Conservation (phyloP, 2,113 vertebrate genomes). For the Danionella cerebrum region DNA sequence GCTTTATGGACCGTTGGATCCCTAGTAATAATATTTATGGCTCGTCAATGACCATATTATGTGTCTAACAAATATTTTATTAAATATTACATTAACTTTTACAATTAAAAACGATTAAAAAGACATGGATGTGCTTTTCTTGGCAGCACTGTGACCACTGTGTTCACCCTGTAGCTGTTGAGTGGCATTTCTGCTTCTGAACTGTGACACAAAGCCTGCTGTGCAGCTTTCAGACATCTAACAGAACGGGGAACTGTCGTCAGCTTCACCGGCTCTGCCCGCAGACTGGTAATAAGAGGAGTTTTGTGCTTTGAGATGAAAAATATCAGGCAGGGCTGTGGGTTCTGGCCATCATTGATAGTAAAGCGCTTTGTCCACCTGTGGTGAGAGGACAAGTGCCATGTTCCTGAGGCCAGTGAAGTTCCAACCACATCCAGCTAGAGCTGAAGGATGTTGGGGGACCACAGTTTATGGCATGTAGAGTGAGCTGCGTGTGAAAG, state of each 20-base stretch:
- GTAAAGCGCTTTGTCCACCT: constrained; percentile 41
- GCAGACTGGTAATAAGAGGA: constrained; percentile 54
- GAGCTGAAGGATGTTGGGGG: background rate
- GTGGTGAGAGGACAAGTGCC: constrained; percentile 47
- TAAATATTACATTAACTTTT: too few relatives aligned
- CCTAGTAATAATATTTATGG: too few relatives aligned
- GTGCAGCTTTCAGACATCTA: background rate
- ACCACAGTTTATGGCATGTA: background rate
- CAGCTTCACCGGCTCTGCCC: constrained; percentile 32
- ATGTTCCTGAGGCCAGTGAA: constrained; percentile 57
- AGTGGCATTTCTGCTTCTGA: background rate
- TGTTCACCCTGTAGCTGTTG: background rate
- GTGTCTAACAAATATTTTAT: too few relatives aligned
- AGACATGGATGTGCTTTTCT: constrained; percentile 2
- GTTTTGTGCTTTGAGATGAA: constrained; percentile 36
- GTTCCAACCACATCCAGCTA: constrained; percentile 46
- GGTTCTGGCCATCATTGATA: constrained; percentile 34
- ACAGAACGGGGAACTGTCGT: background rate
- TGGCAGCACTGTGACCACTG: background rate
- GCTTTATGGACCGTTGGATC: too few relatives aligned
- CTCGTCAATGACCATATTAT: too few relatives aligned
- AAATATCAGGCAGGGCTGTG: constrained; percentile 34
- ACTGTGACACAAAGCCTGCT: constrained; percentile 3
- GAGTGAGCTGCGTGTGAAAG: background rate
- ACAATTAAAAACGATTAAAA: too few relatives aligned